These are phyloP conservation scores for Cichlasoma orientale DNA, from an alignment of 2,797 vertebrate genomes.

Conservation along the genomic window DNA sequence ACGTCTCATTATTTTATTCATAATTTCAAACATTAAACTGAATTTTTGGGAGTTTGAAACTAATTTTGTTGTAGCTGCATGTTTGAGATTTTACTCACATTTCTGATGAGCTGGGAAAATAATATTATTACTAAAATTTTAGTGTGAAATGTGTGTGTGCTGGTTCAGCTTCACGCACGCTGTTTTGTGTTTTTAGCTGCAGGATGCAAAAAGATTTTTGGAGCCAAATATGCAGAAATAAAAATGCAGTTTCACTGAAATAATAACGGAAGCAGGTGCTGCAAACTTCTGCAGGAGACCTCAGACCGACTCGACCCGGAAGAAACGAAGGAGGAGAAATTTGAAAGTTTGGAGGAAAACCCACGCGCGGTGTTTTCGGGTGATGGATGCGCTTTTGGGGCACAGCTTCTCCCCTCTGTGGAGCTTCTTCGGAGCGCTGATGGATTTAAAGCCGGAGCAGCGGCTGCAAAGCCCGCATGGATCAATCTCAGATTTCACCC, in stretches of 20 bases:
- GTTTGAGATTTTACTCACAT: not conserved
- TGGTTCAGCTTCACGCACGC: too few species aligned
- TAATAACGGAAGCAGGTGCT: too few species aligned
- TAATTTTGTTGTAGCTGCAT: not conserved
- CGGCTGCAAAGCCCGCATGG: not conserved
- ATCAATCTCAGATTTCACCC: constrained; percentile 23
- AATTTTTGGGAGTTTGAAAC: not conserved
- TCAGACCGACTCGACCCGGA: not conserved
- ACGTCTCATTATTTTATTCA: not conserved
- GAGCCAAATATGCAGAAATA: too few species aligned
- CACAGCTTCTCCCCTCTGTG: not conserved
- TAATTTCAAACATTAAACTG: not conserved
- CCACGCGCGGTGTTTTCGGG: not conserved
- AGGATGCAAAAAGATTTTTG: too few species aligned
- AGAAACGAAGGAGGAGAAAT: not conserved
- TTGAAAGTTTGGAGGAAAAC: not conserved
- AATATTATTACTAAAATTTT: too few species aligned
- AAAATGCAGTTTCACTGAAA: too few species aligned
- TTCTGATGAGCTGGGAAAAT: not conserved
- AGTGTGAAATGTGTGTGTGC: too few species aligned
- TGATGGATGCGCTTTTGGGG: not conserved
- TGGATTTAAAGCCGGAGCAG: not conserved
- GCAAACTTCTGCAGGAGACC: not conserved
- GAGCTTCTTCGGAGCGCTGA: not conserved
- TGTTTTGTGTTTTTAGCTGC: not conserved